These are phyloP conservation scores for roundworm (Caenorhabditis elegans) DNA, from an alignment of 1,140 invertebrate genomes.

Conservation along the genomic window WBcel235 BX284602.5:13505001-13505500, in stretches of 20 bases:
- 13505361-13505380: constrained; percentile 36
- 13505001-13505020: constrained; percentile 52
- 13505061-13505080: constrained; percentile 31
- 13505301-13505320: constrained; percentile 45
- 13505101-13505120: constrained; percentile 48
- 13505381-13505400: constrained; percentile 47
- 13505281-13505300: constrained; percentile 39
- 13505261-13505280: constrained; percentile 44
- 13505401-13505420: too few species aligned
- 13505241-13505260: neutral
- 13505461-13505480: too few species aligned
- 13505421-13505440: too few species aligned
- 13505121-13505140: constrained; percentile 51
- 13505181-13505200: constrained; percentile 32
- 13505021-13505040: constrained; percentile 51
- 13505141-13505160: constrained; percentile 36
- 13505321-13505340: constrained; percentile 42
- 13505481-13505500: too few species aligned
- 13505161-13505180: constrained; percentile 38
- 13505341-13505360: constrained; percentile 39
- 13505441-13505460: too few species aligned
- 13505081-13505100: constrained; percentile 47
- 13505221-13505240: neutral
- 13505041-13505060: constrained; percentile 40
- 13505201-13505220: neutral